Evolutionary conservation across 2,113 vertebrate species (phyloP), one percentile per base, ranked within the genome.

Genomic region (Sus scrofa): DNA sequence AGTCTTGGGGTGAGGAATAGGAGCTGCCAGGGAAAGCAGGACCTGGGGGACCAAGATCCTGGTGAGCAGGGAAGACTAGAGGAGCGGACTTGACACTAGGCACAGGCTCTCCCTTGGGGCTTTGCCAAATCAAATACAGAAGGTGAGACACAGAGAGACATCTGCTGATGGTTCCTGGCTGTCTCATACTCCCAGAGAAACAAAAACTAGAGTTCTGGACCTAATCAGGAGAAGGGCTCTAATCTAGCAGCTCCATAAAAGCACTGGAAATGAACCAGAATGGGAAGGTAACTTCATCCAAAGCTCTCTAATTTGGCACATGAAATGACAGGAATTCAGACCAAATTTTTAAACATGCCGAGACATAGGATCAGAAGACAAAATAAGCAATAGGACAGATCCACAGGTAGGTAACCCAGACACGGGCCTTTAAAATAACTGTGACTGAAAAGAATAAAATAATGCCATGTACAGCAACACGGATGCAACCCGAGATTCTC

Each of bases 241-340:
- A n/a, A 54, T 60, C 22, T 58, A 26, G 52, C 0, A 1, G 62
- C 27, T 22, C 8, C 56, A 15, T 58, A 7, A 6, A 0, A 2
- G 37, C 15, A 4, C 9, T 7, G 30, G 12, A 24, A 74, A 63
- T 1, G 8, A 77, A 37, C 13, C 65, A 24, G n/a, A 52, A 37
- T 52, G 39, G 65, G 71, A 71, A 16, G 7, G 32, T 20, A 15
- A 58, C 8, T 11, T 77, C 44, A 56, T 3, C n/a, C 3, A 12
- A 2, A 22, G 11, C 24, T 74, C 81, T 95, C 19, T 79, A 2
- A 50, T 16, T 50, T 37, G 84, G 50, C 79, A 82, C 0, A 56
- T 19, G 52, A 62, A 63, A 54, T 22, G 4, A 13, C 44, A 13
- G 15, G 30, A 3, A 62, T 30, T 58, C 50, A 78, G 78, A 90